Base-by-base conservation (phyloP, 2,888 invertebrate species). In the Drosophila gaucha region DNA sequence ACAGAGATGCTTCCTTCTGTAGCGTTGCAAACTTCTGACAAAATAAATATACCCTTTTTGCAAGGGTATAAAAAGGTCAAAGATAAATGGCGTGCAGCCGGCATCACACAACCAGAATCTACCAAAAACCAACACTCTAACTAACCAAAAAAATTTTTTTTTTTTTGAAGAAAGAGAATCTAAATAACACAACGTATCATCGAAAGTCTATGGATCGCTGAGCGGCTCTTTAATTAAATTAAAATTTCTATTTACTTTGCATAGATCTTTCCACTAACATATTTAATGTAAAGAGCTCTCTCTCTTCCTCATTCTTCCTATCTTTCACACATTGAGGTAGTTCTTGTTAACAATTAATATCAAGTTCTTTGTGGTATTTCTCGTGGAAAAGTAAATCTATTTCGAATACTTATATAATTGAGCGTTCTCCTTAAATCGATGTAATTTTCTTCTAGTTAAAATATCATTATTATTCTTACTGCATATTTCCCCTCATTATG, bases 11-110 rank as follows among this genome's bases (percentile, higher is more conserved):
- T n/a, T n/a, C n/a, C n/a, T n/a, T n/a, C n/a, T n/a, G n/a, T n/a
- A n/a, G n/a, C n/a, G n/a, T n/a, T n/a, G n/a, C n/a, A n/a, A n/a
- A n/a, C n/a, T n/a, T n/a, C n/a, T n/a, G n/a, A n/a, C n/a, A n/a
- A n/a, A n/a, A n/a, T n/a, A n/a, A n/a, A n/a, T n/a, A n/a, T n/a
- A n/a, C n/a, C n/a, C n/a, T n/a, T n/a, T n/a, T n/a, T n/a, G n/a
- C n/a, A n/a, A n/a, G n/a, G n/a, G n/a, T n/a, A n/a, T n/a, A 67
- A 85, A 86, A 82, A 63, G 80, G 88, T 85, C 88, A 87, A 66
- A 82, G 73, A 87, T 80, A 82, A 88, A 82, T 72, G 67, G 56
- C 44, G 54, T 64, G 67, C 68, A 47, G 54, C 43, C 47, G 38
- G 35, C 54, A 57, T 30, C 57, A 39, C 57, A 49, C 31, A 65